A percentile compares a stretch with the other conserved stretches of the same genome.
Evolutionary conservation across 1,140 invertebrate genomes (phyloP).

Genomic region (Neodiprion pinetum): DNA sequence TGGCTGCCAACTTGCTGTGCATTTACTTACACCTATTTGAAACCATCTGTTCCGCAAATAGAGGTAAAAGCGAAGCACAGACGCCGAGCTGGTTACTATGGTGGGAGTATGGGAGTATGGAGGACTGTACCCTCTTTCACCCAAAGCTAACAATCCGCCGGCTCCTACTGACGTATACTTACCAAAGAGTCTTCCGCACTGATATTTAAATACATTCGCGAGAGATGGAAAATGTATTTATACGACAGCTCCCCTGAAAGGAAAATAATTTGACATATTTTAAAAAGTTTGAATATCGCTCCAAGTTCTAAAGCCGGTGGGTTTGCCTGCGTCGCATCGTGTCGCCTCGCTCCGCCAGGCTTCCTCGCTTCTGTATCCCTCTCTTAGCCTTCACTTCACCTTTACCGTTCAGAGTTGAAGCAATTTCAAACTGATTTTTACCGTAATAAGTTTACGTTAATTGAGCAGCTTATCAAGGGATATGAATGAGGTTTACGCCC

Average conservation of each 20-base stretch:
- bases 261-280: slow-evolving; percentile 59
- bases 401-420: slow-evolving; percentile 26
- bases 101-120: no score
- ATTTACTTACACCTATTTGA: no score
- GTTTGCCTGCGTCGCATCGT: slow-evolving; percentile 9
- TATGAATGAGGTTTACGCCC: background rate
- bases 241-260: slow-evolving; percentile 42
- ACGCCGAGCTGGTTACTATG: no score
- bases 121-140: no score
- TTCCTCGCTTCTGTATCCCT: background rate
- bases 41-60: no score
- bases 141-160: no score
- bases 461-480: slow-evolving; percentile 37
- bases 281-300: slow-evolving; percentile 54
- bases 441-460: slow-evolving; percentile 51
- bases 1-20: no score
- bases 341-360: slow-evolving; percentile 25
- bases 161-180: no score
- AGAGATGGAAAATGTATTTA: slow-evolving; percentile 47
- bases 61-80: no score
- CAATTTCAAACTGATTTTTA: slow-evolving; percentile 54
- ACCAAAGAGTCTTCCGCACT: slow-evolving; percentile 15
- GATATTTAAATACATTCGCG: slow-evolving; percentile 47
- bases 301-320: slow-evolving; percentile 46
- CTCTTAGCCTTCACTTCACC: background rate